phyloP scores from a whole-genome alignment of 2,797 vertebrate species.

The Nannoperca obscura region DNA sequence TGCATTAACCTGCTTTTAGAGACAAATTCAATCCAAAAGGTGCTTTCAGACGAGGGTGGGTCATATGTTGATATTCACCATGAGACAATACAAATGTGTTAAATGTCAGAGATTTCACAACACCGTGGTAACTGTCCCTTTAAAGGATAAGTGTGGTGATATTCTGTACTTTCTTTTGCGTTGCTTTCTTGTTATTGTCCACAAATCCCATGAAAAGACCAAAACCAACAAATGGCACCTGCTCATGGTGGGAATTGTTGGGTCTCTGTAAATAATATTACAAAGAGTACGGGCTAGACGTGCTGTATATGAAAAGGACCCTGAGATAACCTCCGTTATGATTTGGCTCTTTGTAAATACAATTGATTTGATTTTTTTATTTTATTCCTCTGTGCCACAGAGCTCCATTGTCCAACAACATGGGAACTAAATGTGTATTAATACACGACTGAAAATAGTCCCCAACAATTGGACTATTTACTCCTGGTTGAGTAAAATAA shows the following conservation, averaged over 20 bases:
- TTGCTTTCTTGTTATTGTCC: conserved; percentile 1
- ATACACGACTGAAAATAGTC: conserved; percentile 22
- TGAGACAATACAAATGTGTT: background rate
- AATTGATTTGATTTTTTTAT: background rate
- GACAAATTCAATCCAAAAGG: background rate
- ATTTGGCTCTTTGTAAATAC: no score
- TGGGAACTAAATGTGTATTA: conserved; percentile 2
- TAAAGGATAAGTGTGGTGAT: background rate
- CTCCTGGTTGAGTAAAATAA: background rate
- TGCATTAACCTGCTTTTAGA: conserved; percentile 5
- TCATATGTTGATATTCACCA: background rate
- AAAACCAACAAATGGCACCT: background rate
- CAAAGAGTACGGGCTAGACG: no score
- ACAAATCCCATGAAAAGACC: conserved; percentile 18
- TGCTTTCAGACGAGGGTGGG: background rate
- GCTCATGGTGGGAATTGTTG: no score
- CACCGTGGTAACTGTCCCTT: background rate
- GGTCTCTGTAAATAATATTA: no score
- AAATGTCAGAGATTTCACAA: background rate
- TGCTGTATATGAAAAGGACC: no score
- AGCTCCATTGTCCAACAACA: background rate
- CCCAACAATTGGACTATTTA: background rate
- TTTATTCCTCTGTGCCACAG: background rate
- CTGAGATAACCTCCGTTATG: no score
- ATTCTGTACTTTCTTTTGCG: background rate